Evolutionary conservation across 2,113 vertebrate genomes (phyloP), one percentile per base, ranked within the genome.

Genomic region (Salvelinus alpinus): DNA sequence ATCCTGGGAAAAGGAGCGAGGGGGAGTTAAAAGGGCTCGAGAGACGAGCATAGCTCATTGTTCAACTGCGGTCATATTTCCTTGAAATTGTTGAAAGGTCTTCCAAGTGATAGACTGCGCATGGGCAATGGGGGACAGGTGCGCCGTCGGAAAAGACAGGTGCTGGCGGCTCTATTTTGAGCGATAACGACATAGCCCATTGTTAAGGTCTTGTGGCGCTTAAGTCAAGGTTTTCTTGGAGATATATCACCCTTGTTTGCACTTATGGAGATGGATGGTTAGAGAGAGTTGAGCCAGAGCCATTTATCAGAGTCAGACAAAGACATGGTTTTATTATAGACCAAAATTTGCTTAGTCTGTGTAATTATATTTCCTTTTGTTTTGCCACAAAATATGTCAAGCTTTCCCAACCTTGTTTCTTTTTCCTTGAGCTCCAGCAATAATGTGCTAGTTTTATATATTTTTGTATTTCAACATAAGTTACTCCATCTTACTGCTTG

Each of bases 121-220:
- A 86, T 90, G 93, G 89, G 94, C 91, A 68, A 82, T 84, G 87
- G 79, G 86, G 89, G 94, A 94, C 95, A 96, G 95, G 95, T 96
- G 95, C 94, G 90, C 86, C 74, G 72, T 94, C 90, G 88, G 91
- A 91, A 94, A 91, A 94, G 94, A 95, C 95, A 96, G 95, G 95
- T 96, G 95, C 93, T 92, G 79, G 85, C 82, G 92, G 90, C 88
- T 79, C 83, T 92, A 91, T 91, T 89, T 90, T 74, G 73, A 73
- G 71, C 72, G 57, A 83, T 87, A 87, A 80, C 86, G 81, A 71
- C 85, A 82, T 72, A 85, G 92, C 84, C 84, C 85, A 80, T 90
- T 94, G 88, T 88, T 87, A 86, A 79, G 87, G 85, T 88, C 78
- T 81, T 25, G 68, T 72, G 78, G 82, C 82, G 80, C 84, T 82